Base-by-base conservation (phyloP, 1,140 invertebrate species). In the Antheraea mylitta region DNA sequence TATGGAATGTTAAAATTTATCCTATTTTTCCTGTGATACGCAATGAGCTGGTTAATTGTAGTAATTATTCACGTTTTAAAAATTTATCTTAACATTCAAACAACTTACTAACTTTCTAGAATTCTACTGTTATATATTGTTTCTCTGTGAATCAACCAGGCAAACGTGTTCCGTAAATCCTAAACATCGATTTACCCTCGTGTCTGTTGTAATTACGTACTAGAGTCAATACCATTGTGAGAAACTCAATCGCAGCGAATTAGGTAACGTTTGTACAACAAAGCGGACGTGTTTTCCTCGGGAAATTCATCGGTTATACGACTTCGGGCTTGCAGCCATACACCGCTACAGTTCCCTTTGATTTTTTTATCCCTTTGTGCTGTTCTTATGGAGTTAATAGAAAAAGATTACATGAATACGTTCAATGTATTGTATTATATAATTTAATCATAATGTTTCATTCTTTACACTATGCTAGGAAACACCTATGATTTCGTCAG, bases 191-290 rank as follows among this genome's bases (percentile, higher is more conserved):
- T 9, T 53, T 53, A 16, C 45, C 16, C 45, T 53, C 45, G 11
- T 53, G 45, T n/a, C 16, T 6, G 1, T 53, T 53, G 45, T 53
- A 53, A 53, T 53, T 53, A 53, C 45, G 45, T 53, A 53, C 45
- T n/a, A 53, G 45, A 53, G 45, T 53, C 45, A 53, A 53, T 53
- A 53, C 11, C 45, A 53, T 53, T 53, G 45, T 53, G 45, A 53
- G 45, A 53, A 53, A 53, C 45, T 53, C 45, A 53, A 53, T 53
- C 45, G 45, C 45, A 53, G 11, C 45, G 45, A 53, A 53, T 53
- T 53, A 53, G 45, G 11, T 16, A 53, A 53, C 45, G 45, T 53
- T 53, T 53, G 45, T 53, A 53, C 11, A 53, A 53, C 45, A 53
- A 53, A 53, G 45, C 16, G 45, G 13, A 53, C 45, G 45, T 53